Conservation (phyloP, 1,140 invertebrate genomes). For the Drosophila seguyi region DNA sequence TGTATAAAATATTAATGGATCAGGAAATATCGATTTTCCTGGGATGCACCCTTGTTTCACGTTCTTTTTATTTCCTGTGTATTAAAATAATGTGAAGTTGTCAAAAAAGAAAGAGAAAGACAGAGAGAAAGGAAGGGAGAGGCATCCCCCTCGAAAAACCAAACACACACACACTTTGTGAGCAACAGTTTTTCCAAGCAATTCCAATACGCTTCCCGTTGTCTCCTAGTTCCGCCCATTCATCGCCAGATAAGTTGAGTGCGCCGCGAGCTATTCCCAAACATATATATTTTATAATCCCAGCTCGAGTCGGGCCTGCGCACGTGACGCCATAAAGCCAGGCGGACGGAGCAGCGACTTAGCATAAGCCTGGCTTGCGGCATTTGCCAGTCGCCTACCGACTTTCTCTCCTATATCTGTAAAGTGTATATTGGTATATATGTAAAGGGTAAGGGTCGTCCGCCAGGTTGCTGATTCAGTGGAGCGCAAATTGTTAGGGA, state of each 20-base stretch:
- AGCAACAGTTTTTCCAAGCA: conserved; percentile 54
- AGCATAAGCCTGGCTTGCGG: conserved; percentile 71
- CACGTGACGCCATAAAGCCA: conserved; percentile 67
- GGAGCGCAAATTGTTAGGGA: conserved; percentile 64
- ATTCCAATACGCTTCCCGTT: conserved; percentile 36
- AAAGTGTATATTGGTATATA: not conserved
- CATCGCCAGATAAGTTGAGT: conserved; percentile 46
- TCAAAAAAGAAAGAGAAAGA: conserved; percentile 34
- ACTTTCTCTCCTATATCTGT: conserved; percentile 14
- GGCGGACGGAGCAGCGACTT: conserved; percentile 45
- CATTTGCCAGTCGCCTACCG: conserved; percentile 31
- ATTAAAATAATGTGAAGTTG: conserved; percentile 58
- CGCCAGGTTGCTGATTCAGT: conserved; percentile 41
- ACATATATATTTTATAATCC: conserved; percentile 66
- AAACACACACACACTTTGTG: not conserved
- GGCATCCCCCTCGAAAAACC: not conserved
- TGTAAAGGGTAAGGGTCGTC: conserved; percentile 21
- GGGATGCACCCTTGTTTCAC: not conserved
- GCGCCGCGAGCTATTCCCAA: conserved; percentile 42
- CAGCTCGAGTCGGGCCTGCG: conserved; percentile 22
- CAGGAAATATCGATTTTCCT: not conserved
- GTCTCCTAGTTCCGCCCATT: conserved; percentile 27
- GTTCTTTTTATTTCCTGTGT: not conserved
- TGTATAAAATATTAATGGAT: not conserved
- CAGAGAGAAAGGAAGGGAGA: not conserved